Conservation (phyloP, 2,797 vertebrate species). For the Platalea minor region DNA sequence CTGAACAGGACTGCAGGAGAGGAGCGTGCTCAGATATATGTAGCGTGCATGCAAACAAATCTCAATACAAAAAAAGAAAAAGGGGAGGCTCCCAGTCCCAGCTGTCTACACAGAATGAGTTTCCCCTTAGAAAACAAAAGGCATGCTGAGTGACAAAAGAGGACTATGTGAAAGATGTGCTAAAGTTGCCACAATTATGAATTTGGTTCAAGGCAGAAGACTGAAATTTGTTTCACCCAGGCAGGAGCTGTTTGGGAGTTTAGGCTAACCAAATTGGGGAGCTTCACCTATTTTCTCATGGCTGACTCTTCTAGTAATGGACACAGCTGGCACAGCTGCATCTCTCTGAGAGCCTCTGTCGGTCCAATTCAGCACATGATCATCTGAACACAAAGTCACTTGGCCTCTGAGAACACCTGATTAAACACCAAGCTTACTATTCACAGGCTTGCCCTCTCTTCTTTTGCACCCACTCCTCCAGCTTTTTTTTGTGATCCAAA, state of each 20-base stretch:
- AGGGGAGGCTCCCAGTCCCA: background rate
- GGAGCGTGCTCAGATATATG: conserved; percentile 56
- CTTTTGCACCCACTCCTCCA: background rate
- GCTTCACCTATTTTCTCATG: background rate
- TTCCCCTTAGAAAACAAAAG: background rate
- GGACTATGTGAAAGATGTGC: background rate
- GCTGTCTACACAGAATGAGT: background rate
- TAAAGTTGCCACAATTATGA: background rate
- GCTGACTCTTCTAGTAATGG: background rate
- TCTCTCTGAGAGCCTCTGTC: background rate
- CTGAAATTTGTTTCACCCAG: background rate
- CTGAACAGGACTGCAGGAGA: conserved; percentile 66
- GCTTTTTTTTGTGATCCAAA: background rate
- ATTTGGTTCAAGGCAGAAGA: background rate
- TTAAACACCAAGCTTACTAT: background rate
- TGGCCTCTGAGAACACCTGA: background rate
- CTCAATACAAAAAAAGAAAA: background rate
- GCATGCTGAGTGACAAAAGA: background rate
- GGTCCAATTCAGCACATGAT: background rate
- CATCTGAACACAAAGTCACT: background rate
- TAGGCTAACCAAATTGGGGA: background rate
- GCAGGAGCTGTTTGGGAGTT: background rate
- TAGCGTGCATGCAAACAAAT: conserved; percentile 52
- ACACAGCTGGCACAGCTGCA: background rate
- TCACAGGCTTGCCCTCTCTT: background rate